Conservation (phyloP, 2,797 vertebrate genomes). For the Lindbergichthys nudifrons region DNA sequence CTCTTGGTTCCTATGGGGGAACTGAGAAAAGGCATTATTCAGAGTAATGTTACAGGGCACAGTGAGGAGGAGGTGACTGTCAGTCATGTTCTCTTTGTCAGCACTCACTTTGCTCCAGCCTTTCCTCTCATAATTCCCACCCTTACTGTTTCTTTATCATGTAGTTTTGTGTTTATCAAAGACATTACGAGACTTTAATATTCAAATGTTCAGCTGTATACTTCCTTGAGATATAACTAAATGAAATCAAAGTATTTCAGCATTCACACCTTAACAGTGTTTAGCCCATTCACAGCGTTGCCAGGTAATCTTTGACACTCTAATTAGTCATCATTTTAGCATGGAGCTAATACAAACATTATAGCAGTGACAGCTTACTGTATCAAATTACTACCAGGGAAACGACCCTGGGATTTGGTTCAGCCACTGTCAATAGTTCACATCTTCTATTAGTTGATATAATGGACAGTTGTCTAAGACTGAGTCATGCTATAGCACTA, state of each 20-base stretch:
- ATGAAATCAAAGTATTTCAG: background rate
- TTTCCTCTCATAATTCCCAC: background rate
- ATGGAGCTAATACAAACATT: background rate
- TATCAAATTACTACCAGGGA: slow-evolving; percentile 9
- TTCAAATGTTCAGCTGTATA: background rate
- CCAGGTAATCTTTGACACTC: slow-evolving; percentile 8
- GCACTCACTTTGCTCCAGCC: background rate
- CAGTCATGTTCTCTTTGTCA: slow-evolving; percentile 10
- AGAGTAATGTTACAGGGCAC: slow-evolving; percentile 6
- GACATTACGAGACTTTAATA: background rate
- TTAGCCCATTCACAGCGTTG: slow-evolving; percentile 8
- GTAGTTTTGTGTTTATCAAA: background rate
- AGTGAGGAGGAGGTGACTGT: background rate
- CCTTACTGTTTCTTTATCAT: background rate
- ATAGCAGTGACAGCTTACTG: slow-evolving; percentile 42
- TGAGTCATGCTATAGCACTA: background rate
- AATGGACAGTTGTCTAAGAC: too few relatives aligned
- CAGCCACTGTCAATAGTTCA: background rate
- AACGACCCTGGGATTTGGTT: background rate
- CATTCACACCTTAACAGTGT: background rate
- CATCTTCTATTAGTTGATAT: too few relatives aligned
- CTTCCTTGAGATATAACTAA: background rate
- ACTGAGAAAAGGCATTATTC: background rate
- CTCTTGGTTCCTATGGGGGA: background rate
- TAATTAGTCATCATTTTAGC: slow-evolving; percentile 11